Conservation (phyloP, 2,888 invertebrate genomes). For the Rhingia rostrata region DNA sequence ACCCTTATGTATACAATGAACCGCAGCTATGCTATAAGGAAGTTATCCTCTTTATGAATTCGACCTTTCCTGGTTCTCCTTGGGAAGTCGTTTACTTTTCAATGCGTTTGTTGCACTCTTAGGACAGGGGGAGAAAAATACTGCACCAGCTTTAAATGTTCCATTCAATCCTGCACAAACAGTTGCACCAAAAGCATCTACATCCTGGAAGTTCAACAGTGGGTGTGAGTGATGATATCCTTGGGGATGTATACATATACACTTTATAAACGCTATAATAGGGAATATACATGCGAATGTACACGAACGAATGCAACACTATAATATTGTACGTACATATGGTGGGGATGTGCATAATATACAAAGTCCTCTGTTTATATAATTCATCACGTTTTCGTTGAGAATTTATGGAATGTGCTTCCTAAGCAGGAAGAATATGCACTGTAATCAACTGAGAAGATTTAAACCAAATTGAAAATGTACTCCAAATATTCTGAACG, state of each 20-base stretch:
- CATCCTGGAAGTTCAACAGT: conserved; percentile 49
- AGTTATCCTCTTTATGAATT: conserved; percentile 62
- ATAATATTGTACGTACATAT: conserved; percentile 1
- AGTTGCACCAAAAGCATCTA: no score
- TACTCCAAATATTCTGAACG: no score
- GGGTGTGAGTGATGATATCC: conserved; percentile 44
- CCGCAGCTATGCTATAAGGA: conserved; percentile 46
- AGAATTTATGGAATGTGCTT: conserved; percentile 5
- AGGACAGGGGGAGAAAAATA: conserved; percentile 21
- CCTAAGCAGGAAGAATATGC: no score
- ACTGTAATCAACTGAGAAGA: no score
- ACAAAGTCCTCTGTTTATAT: conserved; percentile 38
- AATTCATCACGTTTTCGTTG: conserved; percentile 51
- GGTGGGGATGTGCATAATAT: conserved; percentile 4
- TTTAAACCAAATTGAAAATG: no score
- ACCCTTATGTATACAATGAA: not conserved
- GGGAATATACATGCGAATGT: conserved; percentile 11
- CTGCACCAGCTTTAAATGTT: conserved; percentile 6
- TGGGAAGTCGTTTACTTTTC: conserved; percentile 61
- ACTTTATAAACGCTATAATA: conserved; percentile 19
- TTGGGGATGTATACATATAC: conserved; percentile 31
- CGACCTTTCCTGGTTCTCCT: conserved; percentile 60
- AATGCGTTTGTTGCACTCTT: conserved; percentile 70
- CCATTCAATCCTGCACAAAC: not conserved
- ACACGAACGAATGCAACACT: conserved; percentile 30